Percentiles rank a stretch among this genome's conserved stretches.
Evolutionary conservation across 2,113 vertebrate genomes (phyloP).

Genomic region (Atrichornis clamosus): DNA sequence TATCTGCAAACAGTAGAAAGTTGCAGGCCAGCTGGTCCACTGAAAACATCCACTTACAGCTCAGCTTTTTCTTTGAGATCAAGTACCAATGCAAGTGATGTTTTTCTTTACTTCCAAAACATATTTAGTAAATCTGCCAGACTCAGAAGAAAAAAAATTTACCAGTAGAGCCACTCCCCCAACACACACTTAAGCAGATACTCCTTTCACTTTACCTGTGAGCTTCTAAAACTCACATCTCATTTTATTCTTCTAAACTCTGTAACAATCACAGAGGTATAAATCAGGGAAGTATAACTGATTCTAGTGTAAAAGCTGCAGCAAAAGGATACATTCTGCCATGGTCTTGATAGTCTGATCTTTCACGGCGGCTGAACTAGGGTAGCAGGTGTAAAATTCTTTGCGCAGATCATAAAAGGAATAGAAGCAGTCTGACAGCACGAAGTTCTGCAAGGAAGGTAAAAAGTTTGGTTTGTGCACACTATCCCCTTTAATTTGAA

Average conservation of each 20-base stretch:
- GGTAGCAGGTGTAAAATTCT: slow-evolving; percentile 87
- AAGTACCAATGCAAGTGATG: background rate
- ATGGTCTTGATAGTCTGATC: slow-evolving; percentile 85
- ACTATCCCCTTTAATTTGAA: background rate
- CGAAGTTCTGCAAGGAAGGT: slow-evolving; percentile 79
- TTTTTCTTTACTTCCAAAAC: background rate
- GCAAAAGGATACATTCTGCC: slow-evolving; percentile 88
- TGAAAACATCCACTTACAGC: background rate
- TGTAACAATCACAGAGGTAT: background rate
- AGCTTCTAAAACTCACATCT: background rate
- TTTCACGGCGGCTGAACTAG: slow-evolving; percentile 74
- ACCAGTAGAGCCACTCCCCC: background rate
- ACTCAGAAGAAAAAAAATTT: background rate
- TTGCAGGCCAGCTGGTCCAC: background rate
- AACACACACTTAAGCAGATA: background rate
- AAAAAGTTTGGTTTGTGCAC: background rate
- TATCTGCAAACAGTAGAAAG: background rate
- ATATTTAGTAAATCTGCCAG: background rate
- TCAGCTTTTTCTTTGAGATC: background rate
- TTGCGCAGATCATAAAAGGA: slow-evolving; percentile 90
- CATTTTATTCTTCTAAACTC: background rate
- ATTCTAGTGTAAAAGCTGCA: background rate
- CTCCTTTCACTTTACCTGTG: background rate
- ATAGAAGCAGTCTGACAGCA: slow-evolving; percentile 90
- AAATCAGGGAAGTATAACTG: background rate